These are phyloP conservation scores for Palythoa grandiflora DNA, from an alignment of 92 coral and sea anemone genomes.

Conservation along the genomic window DNA sequence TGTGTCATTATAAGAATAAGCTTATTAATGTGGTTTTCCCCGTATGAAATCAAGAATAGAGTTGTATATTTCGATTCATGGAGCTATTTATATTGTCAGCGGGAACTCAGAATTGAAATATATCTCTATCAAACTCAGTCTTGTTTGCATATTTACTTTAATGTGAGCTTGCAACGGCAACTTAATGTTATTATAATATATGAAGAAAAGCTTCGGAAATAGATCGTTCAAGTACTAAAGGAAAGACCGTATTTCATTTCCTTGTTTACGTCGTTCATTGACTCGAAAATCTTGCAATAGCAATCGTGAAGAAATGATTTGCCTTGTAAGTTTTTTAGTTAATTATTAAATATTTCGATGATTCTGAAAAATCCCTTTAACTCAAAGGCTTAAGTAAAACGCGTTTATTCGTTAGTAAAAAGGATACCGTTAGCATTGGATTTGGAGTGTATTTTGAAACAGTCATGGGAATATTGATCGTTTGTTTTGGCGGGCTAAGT, in stretches of 20 bases:
- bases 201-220: background rate
- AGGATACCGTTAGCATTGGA: background rate
- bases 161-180: background rate
- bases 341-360: no score
- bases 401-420: background rate
- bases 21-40: background rate
- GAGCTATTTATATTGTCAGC: constrained; percentile 26
- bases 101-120: constrained; percentile 3
- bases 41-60: constrained; percentile 6
- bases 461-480: background rate
- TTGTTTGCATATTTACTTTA: background rate
- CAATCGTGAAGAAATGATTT: no score
- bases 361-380: no score
- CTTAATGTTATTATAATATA: background rate
- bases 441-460: background rate
- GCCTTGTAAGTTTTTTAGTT: no score
- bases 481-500: constrained; percentile 41
- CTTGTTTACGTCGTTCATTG: no score
- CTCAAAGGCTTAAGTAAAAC: background rate
- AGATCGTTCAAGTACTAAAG: no score
- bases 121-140: background rate
- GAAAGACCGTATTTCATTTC: no score
- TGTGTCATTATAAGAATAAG: background rate
- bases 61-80: background rate
- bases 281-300: no score